A percentile compares a stretch with the other conserved stretches of the same genome.
Evolutionary conservation across 2,888 invertebrate genomes (phyloP).

Genomic region (Pandemis cinnamomeana): DNA sequence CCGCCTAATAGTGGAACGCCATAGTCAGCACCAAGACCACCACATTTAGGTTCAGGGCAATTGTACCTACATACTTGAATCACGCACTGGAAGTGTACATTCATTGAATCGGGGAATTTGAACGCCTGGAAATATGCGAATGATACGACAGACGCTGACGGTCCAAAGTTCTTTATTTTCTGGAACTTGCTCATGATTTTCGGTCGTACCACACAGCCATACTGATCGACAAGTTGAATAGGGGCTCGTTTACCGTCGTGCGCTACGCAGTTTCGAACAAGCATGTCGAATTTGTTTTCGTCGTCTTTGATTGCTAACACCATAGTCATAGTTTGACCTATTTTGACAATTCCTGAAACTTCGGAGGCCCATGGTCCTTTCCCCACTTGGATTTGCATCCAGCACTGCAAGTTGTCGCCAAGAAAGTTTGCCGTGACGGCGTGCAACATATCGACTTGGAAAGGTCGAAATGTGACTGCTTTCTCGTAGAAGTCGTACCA

Average conservation of each 20-base stretch:
- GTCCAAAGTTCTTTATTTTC: conserved; percentile 97
- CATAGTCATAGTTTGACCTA: conserved; percentile 99
- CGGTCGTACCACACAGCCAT: conserved; percentile 96
- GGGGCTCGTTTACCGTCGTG: conserved; percentile 97
- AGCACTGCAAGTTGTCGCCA: conserved; percentile 97
- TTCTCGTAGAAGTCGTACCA: conserved; percentile 99
- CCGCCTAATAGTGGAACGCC: conserved; percentile 87
- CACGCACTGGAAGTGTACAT: conserved; percentile 98
- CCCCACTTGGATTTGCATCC: conserved; percentile 99
- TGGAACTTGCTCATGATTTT: conserved; percentile 98
- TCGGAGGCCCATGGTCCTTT: conserved; percentile 99
- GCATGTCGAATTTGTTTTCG: conserved; percentile 98
- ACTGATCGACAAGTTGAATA: conserved; percentile 96
- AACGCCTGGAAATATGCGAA: conserved; percentile 98
- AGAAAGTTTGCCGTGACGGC: conserved; percentile 98
- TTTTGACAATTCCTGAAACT: conserved; percentile 97
- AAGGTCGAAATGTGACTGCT: conserved; percentile 96
- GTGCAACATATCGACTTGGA: conserved; percentile 98
- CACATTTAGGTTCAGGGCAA: conserved; percentile 96
- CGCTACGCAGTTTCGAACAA: conserved; percentile 96
- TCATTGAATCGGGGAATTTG: conserved; percentile 98
- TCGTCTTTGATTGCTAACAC: conserved; percentile 97
- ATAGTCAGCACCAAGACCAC: conserved; percentile 87
- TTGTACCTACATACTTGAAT: conserved; percentile 97
- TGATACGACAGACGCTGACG: conserved; percentile 96